A percentile compares a stretch with the other conserved stretches of the same genome.
These are phyloP conservation scores for Triplophysa dalaica DNA, from an alignment of 2,113 vertebrate genomes.

Conservation along the genomic window DNA sequence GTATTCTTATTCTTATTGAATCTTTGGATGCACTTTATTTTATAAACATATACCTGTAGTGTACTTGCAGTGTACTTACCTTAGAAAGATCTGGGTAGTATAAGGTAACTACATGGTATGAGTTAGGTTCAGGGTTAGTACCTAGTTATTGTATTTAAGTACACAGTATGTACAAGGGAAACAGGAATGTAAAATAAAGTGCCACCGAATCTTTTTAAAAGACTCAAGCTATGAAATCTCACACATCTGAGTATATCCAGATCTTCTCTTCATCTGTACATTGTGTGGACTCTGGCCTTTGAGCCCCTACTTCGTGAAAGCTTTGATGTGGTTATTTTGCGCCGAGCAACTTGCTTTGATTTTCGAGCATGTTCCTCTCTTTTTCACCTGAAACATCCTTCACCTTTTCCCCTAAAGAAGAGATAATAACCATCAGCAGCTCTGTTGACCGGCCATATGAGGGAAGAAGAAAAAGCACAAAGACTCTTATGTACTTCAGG, in stretches of 20 bases:
- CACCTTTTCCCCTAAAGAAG: constrained; percentile 6
- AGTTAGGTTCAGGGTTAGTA: too few species aligned
- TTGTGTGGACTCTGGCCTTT: background rate
- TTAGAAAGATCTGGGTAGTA: too few species aligned
- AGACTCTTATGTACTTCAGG: constrained; percentile 14
- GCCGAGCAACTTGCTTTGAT: constrained; percentile 1
- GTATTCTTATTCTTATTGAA: too few species aligned
- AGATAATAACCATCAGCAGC: constrained; percentile 35
- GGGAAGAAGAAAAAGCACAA: background rate
- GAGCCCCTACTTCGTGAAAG: background rate
- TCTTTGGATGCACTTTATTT: too few species aligned
- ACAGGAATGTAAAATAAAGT: too few species aligned
- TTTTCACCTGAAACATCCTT: background rate
- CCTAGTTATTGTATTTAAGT: too few species aligned
- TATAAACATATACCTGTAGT: too few species aligned
- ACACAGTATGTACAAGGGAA: too few species aligned
- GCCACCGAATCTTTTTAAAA: too few species aligned
- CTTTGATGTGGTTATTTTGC: constrained; percentile 5
- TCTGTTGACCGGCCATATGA: background rate
- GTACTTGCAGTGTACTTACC: too few species aligned
- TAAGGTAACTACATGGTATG: too few species aligned
- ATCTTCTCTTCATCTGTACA: background rate
- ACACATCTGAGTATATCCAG: background rate
- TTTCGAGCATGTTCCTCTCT: background rate
- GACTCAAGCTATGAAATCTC: background rate